Evolutionary conservation across 2,113 vertebrate genomes (phyloP).

Genomic region (Hemibates koningsi): DNA sequence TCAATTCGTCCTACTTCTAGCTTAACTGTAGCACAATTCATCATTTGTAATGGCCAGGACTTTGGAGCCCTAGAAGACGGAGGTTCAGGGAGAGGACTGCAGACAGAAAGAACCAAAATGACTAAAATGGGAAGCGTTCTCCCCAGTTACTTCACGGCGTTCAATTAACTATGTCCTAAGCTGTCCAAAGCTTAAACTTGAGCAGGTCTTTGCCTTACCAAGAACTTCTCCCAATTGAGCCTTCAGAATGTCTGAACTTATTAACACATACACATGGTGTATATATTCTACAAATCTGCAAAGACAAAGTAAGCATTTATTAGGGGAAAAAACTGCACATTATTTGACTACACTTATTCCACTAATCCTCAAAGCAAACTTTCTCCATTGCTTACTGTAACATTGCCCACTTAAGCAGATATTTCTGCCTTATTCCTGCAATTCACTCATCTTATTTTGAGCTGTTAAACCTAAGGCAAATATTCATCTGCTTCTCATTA

Average conservation of each 20-base stretch:
- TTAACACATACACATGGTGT: neutral
- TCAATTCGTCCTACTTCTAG: conserved; percentile 78
- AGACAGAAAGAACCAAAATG: conserved; percentile 61
- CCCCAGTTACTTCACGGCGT: conserved; percentile 48
- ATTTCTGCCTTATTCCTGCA: conserved; percentile 5
- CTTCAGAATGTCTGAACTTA: neutral
- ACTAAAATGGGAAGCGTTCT: conserved; percentile 69
- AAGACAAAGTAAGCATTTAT: neutral
- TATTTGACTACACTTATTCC: conserved; percentile 34
- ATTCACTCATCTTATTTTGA: conserved; percentile 55
- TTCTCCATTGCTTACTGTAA: conserved; percentile 18
- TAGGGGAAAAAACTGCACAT: neutral
- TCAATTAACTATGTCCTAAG: conserved; percentile 70
- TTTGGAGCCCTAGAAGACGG: conserved; percentile 50
- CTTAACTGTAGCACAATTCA: conserved; percentile 77
- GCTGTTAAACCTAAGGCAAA: conserved; percentile 59
- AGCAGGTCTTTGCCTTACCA: neutral
- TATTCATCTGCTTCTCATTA: conserved; percentile 63
- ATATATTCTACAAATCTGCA: neutral
- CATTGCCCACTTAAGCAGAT: conserved; percentile 19
- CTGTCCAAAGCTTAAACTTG: conserved; percentile 25
- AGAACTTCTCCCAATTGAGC: neutral
- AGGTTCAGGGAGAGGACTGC: conserved; percentile 52
- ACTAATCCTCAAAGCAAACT: conserved; percentile 38
- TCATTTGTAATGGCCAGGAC: conserved; percentile 74